phyloP scores from a whole-genome alignment of 2,797 vertebrate species.

The Myotis myotis region DNA sequence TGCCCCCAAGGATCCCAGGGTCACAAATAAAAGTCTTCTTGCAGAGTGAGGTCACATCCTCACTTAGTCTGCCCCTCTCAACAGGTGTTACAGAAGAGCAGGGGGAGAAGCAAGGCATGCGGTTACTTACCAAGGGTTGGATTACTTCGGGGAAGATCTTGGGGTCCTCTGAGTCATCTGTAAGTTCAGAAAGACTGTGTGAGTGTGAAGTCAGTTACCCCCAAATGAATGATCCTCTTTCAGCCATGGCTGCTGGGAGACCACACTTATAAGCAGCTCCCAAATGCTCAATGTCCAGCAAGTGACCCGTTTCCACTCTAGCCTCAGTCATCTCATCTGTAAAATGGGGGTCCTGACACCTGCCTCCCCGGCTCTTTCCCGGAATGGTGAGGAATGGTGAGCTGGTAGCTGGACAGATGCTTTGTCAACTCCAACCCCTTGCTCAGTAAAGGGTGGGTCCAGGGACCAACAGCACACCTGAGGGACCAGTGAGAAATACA shows the following conservation, averaged over 20 bases:
- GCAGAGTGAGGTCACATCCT: not conserved
- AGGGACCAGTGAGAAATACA: not conserved
- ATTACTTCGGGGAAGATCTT: slow-evolving; percentile 7
- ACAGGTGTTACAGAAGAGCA: not conserved
- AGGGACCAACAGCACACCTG: not conserved
- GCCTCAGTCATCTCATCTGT: not conserved
- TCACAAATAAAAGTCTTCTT: not conserved
- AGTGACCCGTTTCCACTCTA: not conserved
- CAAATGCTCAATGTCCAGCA: not conserved
- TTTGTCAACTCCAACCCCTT: not conserved
- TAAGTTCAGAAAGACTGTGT: slow-evolving; percentile 49
- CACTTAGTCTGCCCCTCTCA: not conserved
- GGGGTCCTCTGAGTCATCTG: slow-evolving; percentile 62
- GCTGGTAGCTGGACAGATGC: not conserved
- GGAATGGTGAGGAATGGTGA: too few species aligned
- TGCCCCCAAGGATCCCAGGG: not conserved
- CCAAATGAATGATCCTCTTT: not conserved
- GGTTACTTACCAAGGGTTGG: slow-evolving; percentile 63
- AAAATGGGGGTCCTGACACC: not conserved
- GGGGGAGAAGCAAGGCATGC: not conserved
- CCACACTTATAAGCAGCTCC: not conserved
- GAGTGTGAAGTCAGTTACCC: not conserved
- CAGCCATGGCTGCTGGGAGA: not conserved
- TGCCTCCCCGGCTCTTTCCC: not conserved
- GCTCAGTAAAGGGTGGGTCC: not conserved